Conservation (phyloP, 2,113 vertebrate genomes). For the Paramormyrops kingsleyae region DNA sequence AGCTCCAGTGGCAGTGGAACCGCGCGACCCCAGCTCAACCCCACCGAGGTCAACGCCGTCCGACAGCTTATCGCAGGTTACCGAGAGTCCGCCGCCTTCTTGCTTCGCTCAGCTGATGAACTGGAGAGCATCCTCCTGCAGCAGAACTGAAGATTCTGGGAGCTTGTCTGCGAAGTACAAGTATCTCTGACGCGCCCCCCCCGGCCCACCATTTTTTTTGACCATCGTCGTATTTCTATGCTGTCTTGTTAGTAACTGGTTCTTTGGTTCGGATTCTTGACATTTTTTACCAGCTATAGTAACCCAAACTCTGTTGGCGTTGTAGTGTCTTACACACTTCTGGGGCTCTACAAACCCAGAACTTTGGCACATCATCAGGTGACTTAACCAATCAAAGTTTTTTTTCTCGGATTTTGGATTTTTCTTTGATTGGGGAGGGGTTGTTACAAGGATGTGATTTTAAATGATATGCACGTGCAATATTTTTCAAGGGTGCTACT, state of each 20-base stretch:
- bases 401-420: not conserved
- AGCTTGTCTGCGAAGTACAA: conserved; percentile 46
- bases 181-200: not conserved
- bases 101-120: conserved; percentile 93
- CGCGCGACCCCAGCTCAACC: conserved; percentile 87
- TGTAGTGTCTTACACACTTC: not conserved
- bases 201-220: not conserved
- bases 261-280: not conserved
- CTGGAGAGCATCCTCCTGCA: conserved; percentile 98
- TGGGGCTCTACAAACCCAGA: not conserved
- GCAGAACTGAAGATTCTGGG: conserved; percentile 84
- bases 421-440: not conserved
- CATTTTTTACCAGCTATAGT: not conserved
- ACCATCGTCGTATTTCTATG: not conserved
- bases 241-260: not conserved
- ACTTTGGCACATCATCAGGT: not conserved
- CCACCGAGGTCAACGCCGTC: conserved; percentile 90
- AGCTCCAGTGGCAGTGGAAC: conserved; percentile 66
- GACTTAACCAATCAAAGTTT: not conserved
- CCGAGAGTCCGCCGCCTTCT: conserved; percentile 90
- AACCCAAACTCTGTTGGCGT: not conserved
- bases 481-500: conserved; percentile 75
- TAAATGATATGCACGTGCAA: conserved; percentile 69
- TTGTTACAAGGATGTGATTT: not conserved
- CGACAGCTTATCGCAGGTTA: conserved; percentile 95